Evolutionary conservation across 37 sponge, comb jelly and placozoan species (phyloP), one percentile per base, ranked within the genome.

Genomic region (Mnemiopsis leidyi): DNA sequence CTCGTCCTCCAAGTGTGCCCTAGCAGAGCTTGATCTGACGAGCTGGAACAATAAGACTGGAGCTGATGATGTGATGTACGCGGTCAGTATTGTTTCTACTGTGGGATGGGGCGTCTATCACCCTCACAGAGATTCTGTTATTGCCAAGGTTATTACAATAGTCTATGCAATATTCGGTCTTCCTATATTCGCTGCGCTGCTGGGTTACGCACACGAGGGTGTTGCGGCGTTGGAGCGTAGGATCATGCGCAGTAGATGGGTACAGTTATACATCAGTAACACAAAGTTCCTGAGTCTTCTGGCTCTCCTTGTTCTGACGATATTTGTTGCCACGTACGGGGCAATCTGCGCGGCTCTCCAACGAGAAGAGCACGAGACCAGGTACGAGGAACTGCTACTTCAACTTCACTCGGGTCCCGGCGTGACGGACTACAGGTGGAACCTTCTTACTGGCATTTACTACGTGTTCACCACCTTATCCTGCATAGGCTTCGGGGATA

Each of bases 401-500:
- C 7, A 71, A 3, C 73, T 71, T 25, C 23, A 3, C 21, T 71
- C 26, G 7, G 73, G 73, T 25, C 68, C 68, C 18, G n/a, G n/a
- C n/a, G 73, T 71, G 3, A 23, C 21, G 3, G 26, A 71, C 29
- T 23, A 7, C 73, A 71, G 26, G 3, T 71, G 73, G 73, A 3
- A 3, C 73, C 26, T 71, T 30, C 26, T 71, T 30, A 71, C 73
- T 3, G 73, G 73, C 25, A n/a, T 71, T 3, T 71, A 71, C 73
- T 71, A 71, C 73, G 73, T 30, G 2, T 71, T 71, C 73, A 71
- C 26, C 16, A 71, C 73, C 73, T 29, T 71, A 30, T 29, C 29
- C 25, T 71, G 73, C 25, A 71, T 71, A 29, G 73, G 73, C 73
- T 71, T 71, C 26, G 73, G 73, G 16, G 73, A 71, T 30, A 30